These are phyloP conservation scores for Lagorchestes hirsutus DNA, from an alignment of 2,797 vertebrate species.

Conservation along the genomic window DNA sequence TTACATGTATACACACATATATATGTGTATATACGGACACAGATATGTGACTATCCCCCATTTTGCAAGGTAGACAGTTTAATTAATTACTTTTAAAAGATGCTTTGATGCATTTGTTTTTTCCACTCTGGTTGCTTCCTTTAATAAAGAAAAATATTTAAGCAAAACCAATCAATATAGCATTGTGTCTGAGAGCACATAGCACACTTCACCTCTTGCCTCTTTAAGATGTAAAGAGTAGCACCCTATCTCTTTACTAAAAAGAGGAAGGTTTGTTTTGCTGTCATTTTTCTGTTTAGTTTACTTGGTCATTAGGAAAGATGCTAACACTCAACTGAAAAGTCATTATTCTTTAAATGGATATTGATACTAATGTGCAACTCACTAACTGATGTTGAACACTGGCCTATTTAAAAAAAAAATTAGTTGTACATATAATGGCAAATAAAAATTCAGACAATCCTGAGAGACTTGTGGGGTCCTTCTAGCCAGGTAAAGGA, in stretches of 20 bases:
- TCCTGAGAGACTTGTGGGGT: neutral
- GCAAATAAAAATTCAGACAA: neutral
- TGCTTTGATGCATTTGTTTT: neutral
- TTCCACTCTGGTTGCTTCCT: neutral
- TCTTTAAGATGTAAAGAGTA: neutral
- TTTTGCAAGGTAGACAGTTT: neutral
- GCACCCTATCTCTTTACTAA: neutral
- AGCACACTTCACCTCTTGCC: neutral
- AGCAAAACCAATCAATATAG: neutral
- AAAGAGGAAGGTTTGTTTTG: neutral
- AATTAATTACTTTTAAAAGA: neutral
- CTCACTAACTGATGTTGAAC: constrained; percentile 21
- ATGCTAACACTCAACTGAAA: constrained; percentile 48
- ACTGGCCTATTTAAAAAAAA: constrained; percentile 49
- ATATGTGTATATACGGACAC: neutral
- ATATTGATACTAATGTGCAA: constrained; percentile 16
- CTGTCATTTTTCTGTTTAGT: neutral
- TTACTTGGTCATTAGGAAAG: constrained; percentile 51
- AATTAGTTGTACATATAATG: neutral
- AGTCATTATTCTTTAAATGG: constrained; percentile 38
- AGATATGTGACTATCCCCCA: neutral
- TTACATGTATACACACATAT: too few relatives aligned
- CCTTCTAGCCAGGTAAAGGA: constrained; percentile 36
- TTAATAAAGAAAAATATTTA: neutral
- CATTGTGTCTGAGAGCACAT: neutral